Evolutionary conservation across 1,140 invertebrate species (phyloP).

Genomic region (Zaprionus kolodkinae): DNA sequence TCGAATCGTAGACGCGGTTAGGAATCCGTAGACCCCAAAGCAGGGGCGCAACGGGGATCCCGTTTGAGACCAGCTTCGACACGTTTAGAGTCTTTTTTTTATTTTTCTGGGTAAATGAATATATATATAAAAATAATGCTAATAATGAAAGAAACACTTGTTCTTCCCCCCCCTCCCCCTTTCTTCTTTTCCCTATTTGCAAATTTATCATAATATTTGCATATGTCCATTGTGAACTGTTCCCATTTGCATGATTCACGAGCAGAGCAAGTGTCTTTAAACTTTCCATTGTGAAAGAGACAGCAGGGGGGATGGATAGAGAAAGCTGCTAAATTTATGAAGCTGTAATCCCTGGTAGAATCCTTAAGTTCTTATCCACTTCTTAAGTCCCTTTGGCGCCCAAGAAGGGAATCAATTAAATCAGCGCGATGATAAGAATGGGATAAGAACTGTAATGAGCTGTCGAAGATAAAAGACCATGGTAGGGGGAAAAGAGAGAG

Average conservation of each 20-base stretch:
- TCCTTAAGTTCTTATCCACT: neutral
- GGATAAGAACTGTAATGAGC: constrained; percentile 1
- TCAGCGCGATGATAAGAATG: neutral
- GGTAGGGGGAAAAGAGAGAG: neutral
- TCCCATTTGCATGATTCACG: neutral
- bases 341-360: neutral
- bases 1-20: constrained; percentile 33
- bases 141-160: no score
- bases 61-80: no score
- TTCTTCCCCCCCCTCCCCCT: no score
- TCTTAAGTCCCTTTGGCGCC: neutral
- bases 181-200: neutral
- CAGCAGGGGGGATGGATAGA: neutral
- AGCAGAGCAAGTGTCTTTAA: neutral
- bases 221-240: neutral
- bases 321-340: neutral
- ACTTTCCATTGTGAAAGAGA: neutral
- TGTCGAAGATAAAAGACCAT: neutral
- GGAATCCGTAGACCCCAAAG: no score
- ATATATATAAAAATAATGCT: no score
- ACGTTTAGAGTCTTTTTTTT: no score
- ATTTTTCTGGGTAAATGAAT: no score
- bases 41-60: no score
- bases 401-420: constrained; percentile 13
- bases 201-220: neutral